These are phyloP conservation scores for Hexactinellida sp. DNA, from an alignment of 37 sponge, comb jelly and placozoan genomes.

Conservation along the genomic window DNA sequence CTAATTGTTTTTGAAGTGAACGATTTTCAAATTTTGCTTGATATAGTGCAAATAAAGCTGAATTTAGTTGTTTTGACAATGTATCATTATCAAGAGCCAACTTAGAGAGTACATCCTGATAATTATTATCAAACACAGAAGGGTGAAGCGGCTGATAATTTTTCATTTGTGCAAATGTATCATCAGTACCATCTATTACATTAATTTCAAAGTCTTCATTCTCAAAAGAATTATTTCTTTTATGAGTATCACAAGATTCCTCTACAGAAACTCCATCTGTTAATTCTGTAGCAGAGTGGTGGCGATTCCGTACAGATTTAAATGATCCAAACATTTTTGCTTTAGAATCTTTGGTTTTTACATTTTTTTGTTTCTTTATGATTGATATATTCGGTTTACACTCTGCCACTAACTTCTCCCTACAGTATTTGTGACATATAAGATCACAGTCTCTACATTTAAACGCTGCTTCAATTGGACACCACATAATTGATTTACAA, in stretches of 20 bases:
- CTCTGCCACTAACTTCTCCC: neutral
- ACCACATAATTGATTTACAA: slow-evolving; percentile 14
- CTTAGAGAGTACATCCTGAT: neutral
- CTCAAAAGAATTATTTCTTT: neutral
- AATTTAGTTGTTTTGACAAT: neutral
- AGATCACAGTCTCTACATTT: slow-evolving; percentile 1
- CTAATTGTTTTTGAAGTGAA: neutral
- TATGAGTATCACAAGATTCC: neutral
- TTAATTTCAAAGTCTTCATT: neutral
- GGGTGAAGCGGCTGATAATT: too few species aligned
- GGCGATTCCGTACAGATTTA: neutral
- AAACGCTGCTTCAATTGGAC: neutral
- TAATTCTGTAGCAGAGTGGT: slow-evolving; percentile 2
- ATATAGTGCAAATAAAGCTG: neutral
- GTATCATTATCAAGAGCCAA: neutral
- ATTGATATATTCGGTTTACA: neutral
- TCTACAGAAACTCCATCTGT: neutral
- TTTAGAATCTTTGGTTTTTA: neutral
- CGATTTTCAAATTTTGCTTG: neutral
- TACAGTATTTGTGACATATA: neutral
- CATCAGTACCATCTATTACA: neutral
- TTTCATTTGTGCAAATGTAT: too few species aligned
- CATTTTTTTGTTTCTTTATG: neutral
- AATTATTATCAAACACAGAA: neutral
- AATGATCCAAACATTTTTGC: neutral